Base-by-base conservation (phyloP, 1,140 invertebrate genomes). In the Calycopis cecrops region DNA sequence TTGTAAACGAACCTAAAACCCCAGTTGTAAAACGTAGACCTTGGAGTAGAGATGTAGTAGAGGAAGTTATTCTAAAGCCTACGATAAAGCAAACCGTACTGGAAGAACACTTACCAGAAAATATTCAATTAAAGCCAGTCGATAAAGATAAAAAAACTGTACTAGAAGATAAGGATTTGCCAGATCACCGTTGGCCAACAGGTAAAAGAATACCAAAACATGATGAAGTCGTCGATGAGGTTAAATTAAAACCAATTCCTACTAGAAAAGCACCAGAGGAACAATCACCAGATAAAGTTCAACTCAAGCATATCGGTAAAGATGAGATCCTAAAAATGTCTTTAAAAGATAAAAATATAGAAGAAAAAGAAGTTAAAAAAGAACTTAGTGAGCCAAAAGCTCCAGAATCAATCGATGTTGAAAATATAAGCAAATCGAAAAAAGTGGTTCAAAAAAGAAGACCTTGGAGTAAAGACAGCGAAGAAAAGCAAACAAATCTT, bases 371-470 rank as follows among this genome's bases (percentile, higher is more conserved):
- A 48, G 10, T 38, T 70, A 12, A 42, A 42, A 14, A 42, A 16
- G 14, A 9, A 8, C 12, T 12, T 1, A 42, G 9, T 16, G 14
- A 16, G 14, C 40, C 9, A 9, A 16, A 88, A 7, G 67, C 80
- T 35, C 63, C 90, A 0, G 90, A 58, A 18, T 51, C 56, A 0
- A 28, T 53, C 21, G 21, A 28, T 38, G 54, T 60, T 59, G 59
- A 59, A 37, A 55, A 64, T 79, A 18, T 71, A 79, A 16, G 74
- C 81, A 65, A 79, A 85, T 84, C 88, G 9, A 79, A 63, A 9
- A 73, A 73, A 55, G 57, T 51, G 10, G 55, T 61, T 57, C 57
- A 61, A 40, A 8, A 44, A 9, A 38, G 12, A 3, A 57, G 9
- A 59, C 44, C 11, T 7, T 40, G 12, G 11, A 61, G 60, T 18